These are phyloP conservation scores for Morinoia aosen DNA, from an alignment of 2,888 invertebrate genomes.

Conservation along the genomic window DNA sequence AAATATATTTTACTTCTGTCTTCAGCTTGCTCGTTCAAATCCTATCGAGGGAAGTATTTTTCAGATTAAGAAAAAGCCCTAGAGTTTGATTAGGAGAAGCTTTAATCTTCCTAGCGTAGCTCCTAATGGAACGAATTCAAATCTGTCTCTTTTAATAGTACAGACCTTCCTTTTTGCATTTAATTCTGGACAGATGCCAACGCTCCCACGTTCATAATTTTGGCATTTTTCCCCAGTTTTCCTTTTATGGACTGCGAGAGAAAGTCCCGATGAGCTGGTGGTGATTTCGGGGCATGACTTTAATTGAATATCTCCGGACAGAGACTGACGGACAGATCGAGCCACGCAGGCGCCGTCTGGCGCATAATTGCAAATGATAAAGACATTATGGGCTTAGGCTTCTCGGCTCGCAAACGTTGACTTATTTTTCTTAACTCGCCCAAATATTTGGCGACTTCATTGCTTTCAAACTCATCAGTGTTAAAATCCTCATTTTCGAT, in stretches of 20 bases:
- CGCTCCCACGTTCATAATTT: slow-evolving; percentile 45
- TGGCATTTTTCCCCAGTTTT: background rate
- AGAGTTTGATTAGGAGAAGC: background rate
- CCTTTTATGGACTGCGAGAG: background rate
- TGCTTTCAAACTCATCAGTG: background rate
- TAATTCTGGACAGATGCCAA: slow-evolving; percentile 41
- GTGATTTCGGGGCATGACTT: background rate
- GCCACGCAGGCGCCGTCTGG: slow-evolving; percentile 25
- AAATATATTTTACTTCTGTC: background rate
- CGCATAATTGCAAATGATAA: background rate
- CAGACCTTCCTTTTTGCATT: slow-evolving; percentile 41
- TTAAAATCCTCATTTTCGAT: background rate
- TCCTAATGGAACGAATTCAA: slow-evolving; percentile 45
- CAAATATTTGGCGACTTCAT: background rate
- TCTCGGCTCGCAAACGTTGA: background rate
- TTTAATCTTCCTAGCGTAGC: slow-evolving; percentile 48
- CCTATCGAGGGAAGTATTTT: slow-evolving; percentile 13
- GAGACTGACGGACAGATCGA: background rate
- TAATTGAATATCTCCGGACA: slow-evolving; percentile 28
- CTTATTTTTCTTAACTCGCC: background rate
- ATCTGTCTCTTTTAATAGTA: slow-evolving; percentile 41
- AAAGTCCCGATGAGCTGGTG: slow-evolving; percentile 20
- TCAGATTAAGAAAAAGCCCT: background rate
- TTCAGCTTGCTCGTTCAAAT: background rate
- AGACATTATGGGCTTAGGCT: background rate